These are phyloP conservation scores for Muraenolepis orangiensis DNA, from an alignment of 2,797 vertebrate genomes.

Conservation along the genomic window DNA sequence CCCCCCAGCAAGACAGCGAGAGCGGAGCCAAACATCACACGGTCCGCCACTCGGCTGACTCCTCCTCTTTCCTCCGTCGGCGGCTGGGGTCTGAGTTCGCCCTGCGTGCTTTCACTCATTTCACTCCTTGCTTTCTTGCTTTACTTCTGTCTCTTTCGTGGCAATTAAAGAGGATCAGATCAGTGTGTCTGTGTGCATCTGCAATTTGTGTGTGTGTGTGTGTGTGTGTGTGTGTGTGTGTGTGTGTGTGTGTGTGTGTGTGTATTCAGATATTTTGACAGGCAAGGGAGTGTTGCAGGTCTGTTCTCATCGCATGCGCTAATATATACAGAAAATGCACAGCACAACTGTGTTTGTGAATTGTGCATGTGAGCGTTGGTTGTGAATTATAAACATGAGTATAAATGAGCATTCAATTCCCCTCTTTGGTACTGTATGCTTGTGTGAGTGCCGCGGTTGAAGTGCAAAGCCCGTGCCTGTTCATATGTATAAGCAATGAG, in stretches of 20 bases:
- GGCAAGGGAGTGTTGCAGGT: not conserved
- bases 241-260: not conserved
- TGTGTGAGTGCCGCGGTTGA: not conserved
- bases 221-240: not conserved
- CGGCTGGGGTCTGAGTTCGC: too few relatives aligned
- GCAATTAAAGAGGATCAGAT: slow-evolving; percentile 43
- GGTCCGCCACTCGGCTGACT: not conserved
- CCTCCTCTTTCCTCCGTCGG: slow-evolving; percentile 3
- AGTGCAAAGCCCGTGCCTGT: not conserved
- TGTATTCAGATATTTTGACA: not conserved
- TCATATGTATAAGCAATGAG: not conserved
- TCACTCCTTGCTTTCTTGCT: slow-evolving; percentile 42
- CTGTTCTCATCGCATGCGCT: not conserved
- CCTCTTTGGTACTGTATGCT: too few relatives aligned
- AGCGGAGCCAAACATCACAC: not conserved
- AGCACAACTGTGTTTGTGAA: not conserved
- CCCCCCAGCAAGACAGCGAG: not conserved
- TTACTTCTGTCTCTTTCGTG: slow-evolving; percentile 46
- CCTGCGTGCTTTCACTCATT: too few relatives aligned
- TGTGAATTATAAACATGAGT: not conserved
- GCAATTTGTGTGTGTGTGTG: not conserved
- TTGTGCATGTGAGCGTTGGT: not conserved
- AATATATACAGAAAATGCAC: not conserved
- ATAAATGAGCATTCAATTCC: not conserved
- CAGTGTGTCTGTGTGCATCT: not conserved